Percentiles rank a stretch among this genome's conserved stretches.
Conservation (phyloP, 2,113 vertebrate species). For the Oryctolagus cuniculus region DNA sequence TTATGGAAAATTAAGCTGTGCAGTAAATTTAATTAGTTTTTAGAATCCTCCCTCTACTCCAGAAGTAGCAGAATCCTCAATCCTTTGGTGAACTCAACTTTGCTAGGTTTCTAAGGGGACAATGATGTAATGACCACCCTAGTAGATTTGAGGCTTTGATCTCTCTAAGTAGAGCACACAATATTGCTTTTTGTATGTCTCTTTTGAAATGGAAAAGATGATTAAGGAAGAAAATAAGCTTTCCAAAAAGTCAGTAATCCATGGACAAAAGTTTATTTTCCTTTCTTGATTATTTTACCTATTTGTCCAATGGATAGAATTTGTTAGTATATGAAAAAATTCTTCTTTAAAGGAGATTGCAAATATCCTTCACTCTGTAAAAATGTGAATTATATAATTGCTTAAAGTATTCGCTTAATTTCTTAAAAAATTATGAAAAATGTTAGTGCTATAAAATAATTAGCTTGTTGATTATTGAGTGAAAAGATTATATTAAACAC, state of each 20-base stretch:
- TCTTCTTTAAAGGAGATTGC: neutral
- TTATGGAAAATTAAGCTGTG: neutral
- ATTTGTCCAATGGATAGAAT: neutral
- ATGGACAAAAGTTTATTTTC: neutral
- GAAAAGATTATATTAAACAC: neutral
- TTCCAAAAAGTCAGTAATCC: neutral
- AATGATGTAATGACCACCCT: neutral
- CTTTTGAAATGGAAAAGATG: neutral
- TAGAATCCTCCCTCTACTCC: neutral
- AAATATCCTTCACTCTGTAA: neutral
- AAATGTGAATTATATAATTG: neutral
- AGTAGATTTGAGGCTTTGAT: neutral
- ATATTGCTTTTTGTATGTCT: neutral
- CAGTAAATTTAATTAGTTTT: neutral
- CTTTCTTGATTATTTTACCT: neutral
- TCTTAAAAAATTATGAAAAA: neutral
- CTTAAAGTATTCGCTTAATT: neutral
- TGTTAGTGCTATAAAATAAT: no score
- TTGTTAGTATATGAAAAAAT: neutral
- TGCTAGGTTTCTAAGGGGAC: neutral
- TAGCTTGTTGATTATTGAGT: neutral
- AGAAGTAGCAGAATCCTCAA: neutral
- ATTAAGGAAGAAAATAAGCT: neutral
- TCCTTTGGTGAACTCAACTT: neutral
- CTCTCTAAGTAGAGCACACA: neutral